phyloP scores from a whole-genome alignment of 2,113 vertebrate genomes.

The Anas platyrhynchos region DNA sequence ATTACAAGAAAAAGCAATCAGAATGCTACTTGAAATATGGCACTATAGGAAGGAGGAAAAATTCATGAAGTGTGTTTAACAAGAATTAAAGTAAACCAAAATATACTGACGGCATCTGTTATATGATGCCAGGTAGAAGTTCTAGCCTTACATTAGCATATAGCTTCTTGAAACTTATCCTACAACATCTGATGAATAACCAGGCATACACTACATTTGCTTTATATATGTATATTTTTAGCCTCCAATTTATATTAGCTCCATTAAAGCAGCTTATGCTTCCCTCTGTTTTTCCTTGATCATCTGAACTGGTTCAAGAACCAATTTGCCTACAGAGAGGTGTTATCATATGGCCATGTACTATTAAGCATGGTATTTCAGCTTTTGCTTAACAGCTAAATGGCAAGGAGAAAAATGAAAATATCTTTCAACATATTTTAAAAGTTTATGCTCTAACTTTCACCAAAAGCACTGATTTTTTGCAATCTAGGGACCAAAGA shows the following conservation, averaged over 20 bases:
- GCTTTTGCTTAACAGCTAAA: not conserved
- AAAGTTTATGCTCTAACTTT: not conserved
- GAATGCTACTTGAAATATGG: slow-evolving; percentile 13
- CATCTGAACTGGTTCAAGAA: not conserved
- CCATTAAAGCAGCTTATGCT: not conserved
- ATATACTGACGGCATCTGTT: not conserved
- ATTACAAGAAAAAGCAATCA: slow-evolving; percentile 36
- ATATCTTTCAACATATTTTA: not conserved
- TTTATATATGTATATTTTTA: not conserved
- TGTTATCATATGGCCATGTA: not conserved
- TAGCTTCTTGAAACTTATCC: not conserved
- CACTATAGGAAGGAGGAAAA: slow-evolving; percentile 22
- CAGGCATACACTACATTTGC: not conserved
- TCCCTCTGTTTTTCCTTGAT: not conserved
- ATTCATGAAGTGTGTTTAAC: not conserved
- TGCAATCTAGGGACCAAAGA: too few relatives aligned
- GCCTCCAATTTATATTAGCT: not conserved
- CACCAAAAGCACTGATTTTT: not conserved
- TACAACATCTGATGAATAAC: not conserved
- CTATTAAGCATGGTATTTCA: not conserved
- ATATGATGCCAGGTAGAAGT: not conserved
- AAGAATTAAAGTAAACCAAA: not conserved
- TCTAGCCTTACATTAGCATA: not conserved
- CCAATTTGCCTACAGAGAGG: not conserved
- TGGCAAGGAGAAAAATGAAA: not conserved